Conservation (phyloP, 2,888 invertebrate genomes). For the Chrysotoxum bicinctum region DNA sequence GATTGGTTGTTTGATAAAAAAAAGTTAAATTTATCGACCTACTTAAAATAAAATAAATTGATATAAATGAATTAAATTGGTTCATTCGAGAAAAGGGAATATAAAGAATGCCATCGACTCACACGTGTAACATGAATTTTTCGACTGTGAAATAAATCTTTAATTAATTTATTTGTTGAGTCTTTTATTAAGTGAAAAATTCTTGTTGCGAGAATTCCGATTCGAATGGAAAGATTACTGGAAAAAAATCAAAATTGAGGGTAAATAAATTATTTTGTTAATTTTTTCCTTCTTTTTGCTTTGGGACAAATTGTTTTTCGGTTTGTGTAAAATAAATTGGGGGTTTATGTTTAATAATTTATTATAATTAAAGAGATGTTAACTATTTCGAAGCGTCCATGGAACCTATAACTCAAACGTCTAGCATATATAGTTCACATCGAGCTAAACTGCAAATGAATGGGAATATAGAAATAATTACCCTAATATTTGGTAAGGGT, state of each 20-base stretch:
- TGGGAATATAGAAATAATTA: too few relatives aligned
- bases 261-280: neutral
- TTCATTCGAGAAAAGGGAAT: neutral
- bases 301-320: too few relatives aligned
- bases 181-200: neutral
- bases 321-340: too few relatives aligned
- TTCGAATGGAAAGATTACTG: neutral
- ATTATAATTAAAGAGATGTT: too few relatives aligned
- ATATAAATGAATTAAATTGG: slow-evolving; percentile 16
- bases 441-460: too few relatives aligned
- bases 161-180: neutral
- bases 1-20: neutral
- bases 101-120: neutral
- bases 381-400: too few relatives aligned
- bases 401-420: too few relatives aligned
- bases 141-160: neutral
- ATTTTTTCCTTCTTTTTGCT: neutral
- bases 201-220: neutral
- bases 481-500: too few relatives aligned
- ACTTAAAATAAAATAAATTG: slow-evolving; percentile 24
- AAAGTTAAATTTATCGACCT: slow-evolving; percentile 17
- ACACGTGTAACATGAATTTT: neutral
- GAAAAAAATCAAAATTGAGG: neutral
- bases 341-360: too few relatives aligned
- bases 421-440: too few relatives aligned